These are phyloP conservation scores for Leucania comma DNA, from an alignment of 2,888 invertebrate species.

Conservation along the genomic window DNA sequence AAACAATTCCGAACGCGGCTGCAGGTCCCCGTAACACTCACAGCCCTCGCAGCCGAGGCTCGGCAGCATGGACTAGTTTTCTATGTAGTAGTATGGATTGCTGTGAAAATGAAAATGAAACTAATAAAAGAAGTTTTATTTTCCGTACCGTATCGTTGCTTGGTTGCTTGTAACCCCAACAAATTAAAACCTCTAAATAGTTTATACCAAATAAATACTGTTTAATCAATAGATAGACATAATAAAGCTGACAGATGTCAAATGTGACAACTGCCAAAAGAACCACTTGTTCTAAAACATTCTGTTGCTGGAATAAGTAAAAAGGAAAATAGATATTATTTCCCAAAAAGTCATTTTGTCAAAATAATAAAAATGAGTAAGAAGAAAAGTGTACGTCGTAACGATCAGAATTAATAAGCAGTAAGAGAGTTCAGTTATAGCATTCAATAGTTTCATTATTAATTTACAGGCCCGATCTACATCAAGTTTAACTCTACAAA, in stretches of 20 bases:
- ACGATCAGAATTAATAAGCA: neutral
- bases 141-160: too few species aligned
- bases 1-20: too few species aligned
- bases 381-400: slow-evolving; percentile 8
- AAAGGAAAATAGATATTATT: neutral
- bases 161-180: neutral
- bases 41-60: too few species aligned
- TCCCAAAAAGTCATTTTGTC: neutral
- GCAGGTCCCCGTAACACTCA: too few species aligned
- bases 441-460: neutral
- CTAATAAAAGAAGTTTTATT: too few species aligned
- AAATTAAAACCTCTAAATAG: neutral
- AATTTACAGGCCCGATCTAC: slow-evolving; percentile 11
- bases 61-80: too few species aligned
- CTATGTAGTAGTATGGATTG: neutral
- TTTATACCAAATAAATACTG: neutral
- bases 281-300: neutral
- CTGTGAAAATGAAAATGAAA: too few species aligned
- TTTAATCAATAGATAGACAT: neutral
- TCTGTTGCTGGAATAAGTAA: neutral
- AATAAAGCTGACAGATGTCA: slow-evolving; percentile 1
- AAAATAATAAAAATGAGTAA: slow-evolving; percentile 32
- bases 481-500: neutral
- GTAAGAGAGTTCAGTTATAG: neutral
- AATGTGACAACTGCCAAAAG: slow-evolving; percentile 18